Evolutionary conservation across 1,140 invertebrate species (phyloP), one percentile per base, ranked within the genome.

Genomic region (Pissodes strobi): DNA sequence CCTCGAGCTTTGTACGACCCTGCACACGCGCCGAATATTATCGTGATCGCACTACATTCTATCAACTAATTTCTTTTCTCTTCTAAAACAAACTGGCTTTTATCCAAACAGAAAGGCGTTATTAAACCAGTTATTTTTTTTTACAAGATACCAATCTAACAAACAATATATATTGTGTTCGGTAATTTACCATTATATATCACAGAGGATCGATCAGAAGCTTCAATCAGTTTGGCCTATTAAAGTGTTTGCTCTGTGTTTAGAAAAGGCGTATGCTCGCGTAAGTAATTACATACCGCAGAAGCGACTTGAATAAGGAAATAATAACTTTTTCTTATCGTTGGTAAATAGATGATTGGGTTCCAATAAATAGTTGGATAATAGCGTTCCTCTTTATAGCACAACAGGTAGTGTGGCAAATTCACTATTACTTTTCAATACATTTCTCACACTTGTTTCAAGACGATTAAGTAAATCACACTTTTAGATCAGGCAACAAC

Each of bases 181-280:
- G 22, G 46, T 49, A 49, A 49, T 49, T 49, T 49, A n/a, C 46
- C 22, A 30, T 30, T 30, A 49, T 49, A 27, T 49, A 49, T 49
- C 46, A 27, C 5, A 49, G 25, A 27, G 21, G 13, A 49, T 21
- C 46, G 21, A 49, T 49, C 46, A 30, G 46, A 13, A 27, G 25
- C 46, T 49, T 49, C 21, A 22, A 49, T 25, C 46, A 49, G 5
- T 49, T 48, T 49, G 46, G 21, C 22, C 22, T 27, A 49, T 49
- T 49, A 49, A 49, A 49, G 22, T 49, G 46, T 49, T 49, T 49
- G 21, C 46, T 49, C 46, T 49, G 46, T 49, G 46, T 49, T 49
- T 49, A 49, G 46, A 27, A 49, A 49, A 49, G 46, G 46, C 46
- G 46, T 49, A 15, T 27, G 46, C 22, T 27, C 46, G 10, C 12